phyloP scores from a whole-genome alignment of 2,888 invertebrate species.

The Norana najaformis region DNA sequence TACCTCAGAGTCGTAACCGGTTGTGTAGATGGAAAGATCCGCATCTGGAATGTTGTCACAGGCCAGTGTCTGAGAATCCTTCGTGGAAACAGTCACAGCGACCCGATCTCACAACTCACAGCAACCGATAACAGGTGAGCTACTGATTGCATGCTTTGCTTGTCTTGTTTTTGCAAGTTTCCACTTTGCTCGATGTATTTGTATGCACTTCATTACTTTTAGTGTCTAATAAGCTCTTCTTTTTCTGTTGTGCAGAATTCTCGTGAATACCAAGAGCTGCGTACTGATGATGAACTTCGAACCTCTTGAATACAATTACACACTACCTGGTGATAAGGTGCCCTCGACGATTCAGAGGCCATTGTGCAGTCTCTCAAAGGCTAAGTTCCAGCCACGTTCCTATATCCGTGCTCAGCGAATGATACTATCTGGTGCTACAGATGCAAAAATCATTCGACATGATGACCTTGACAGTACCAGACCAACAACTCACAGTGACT shows the following conservation, averaged over 20 bases:
- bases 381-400: slow-evolving; percentile 51
- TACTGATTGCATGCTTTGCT: neutral
- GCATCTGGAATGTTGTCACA: slow-evolving; percentile 62
- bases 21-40: slow-evolving; percentile 59
- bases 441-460: slow-evolving; percentile 52
- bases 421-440: slow-evolving; percentile 57
- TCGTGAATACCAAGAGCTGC: neutral
- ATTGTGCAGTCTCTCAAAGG: neutral
- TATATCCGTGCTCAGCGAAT: slow-evolving; percentile 60
- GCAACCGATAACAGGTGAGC: slow-evolving; percentile 57
- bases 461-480: slow-evolving; percentile 24
- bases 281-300: slow-evolving; percentile 61
- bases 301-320: slow-evolving; percentile 60
- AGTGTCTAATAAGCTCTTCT: neutral
- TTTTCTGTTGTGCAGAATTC: neutral
- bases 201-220: neutral
- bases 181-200: neutral
- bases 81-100: slow-evolving; percentile 62
- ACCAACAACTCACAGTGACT: slow-evolving; percentile 22
- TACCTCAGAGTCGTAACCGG: slow-evolving; percentile 61
- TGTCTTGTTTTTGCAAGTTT: neutral
- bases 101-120: slow-evolving; percentile 57
- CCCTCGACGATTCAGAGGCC: slow-evolving; percentile 56
- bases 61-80: slow-evolving; percentile 62
- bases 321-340: slow-evolving; percentile 56